Base-by-base conservation (phyloP, 2,797 vertebrate genomes). In the Rhodeus uyekii region DNA sequence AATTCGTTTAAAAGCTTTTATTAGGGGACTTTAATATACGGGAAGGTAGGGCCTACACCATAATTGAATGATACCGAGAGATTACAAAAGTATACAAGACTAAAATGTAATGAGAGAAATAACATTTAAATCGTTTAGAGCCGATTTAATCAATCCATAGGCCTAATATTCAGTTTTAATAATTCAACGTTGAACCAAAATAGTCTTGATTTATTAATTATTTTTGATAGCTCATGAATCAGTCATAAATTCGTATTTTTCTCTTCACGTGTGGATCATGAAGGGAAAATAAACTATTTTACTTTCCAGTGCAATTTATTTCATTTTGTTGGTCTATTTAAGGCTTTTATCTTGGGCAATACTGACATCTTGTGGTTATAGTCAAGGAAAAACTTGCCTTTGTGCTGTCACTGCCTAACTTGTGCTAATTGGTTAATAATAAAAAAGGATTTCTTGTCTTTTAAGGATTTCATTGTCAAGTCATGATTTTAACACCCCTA, bases 341-440 rank as follows among this genome's bases (percentile, higher is more conserved):
- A 68, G 61, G 16, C n/a, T 42, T 32, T 78, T 69, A 63, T 50
- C 69, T 85, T 86, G 76, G 86, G 5, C 5, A 87, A 89, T 58
- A 80, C 55, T 86, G 91, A 85, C 91, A 89, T 88, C 93, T 92
- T 74, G 90, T 89, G 92, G 86, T 67, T 76, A 61, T 8, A 63
- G 2, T 61, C 24, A 4, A 7, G 1, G 5, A 44, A 64, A 44
- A 14, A 55, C 68, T 88, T 73, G 75, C 34, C 44, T 34, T 27
- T 38, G 53, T 16, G 14, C 19, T 34, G 16, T 29, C 27, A 76
- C 29, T 10, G 18, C 38, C n/a, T 61, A 24, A 19, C 34, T 2
- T 63, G 53, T 22, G 7, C 38, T 55, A n/a, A 34, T 29, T 68
- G 42, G 48, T 14, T 18, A 27, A 78, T 24, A 36, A 42, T 50